A percentile compares a stretch with the other conserved stretches of the same genome.
Conservation (phyloP, 2,113 vertebrate genomes). For the Megaptera novaeangliae region DNA sequence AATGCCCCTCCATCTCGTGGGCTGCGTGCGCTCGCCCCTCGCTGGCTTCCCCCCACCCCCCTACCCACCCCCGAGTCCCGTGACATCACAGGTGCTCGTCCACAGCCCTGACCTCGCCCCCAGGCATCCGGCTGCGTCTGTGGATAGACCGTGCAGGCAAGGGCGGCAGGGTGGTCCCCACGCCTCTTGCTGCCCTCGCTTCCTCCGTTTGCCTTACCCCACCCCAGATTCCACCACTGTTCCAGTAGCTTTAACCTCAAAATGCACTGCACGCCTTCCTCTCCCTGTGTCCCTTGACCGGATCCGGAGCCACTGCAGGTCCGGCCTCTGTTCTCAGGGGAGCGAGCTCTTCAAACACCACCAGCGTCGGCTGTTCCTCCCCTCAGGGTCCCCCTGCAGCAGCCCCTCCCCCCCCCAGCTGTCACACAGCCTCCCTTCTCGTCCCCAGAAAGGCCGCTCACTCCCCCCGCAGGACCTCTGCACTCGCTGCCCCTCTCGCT, state of each 20-base stretch:
- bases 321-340: background rate
- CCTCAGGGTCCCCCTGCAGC: too few relatives aligned
- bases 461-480: background rate
- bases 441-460: background rate
- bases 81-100: too few relatives aligned
- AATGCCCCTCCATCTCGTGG: background rate
- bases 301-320: background rate
- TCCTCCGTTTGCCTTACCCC: background rate
- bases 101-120: background rate
- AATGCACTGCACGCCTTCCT: too few relatives aligned
- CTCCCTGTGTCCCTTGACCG: accelerated
- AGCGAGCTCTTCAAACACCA: background rate
- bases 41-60: too few relatives aligned
- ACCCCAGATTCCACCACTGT: background rate
- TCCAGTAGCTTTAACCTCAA: too few relatives aligned
- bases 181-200: background rate
- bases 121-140: background rate
- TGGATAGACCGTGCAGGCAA: background rate
- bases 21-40: background rate
- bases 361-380: too few relatives aligned
- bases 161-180: too few relatives aligned
- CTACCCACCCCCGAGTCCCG: too few relatives aligned
- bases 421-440: background rate
- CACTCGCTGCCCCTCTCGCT: background rate
- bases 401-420: too few relatives aligned